Evolutionary conservation across 2,888 invertebrate species (phyloP).

Genomic region (Antitype chi): DNA sequence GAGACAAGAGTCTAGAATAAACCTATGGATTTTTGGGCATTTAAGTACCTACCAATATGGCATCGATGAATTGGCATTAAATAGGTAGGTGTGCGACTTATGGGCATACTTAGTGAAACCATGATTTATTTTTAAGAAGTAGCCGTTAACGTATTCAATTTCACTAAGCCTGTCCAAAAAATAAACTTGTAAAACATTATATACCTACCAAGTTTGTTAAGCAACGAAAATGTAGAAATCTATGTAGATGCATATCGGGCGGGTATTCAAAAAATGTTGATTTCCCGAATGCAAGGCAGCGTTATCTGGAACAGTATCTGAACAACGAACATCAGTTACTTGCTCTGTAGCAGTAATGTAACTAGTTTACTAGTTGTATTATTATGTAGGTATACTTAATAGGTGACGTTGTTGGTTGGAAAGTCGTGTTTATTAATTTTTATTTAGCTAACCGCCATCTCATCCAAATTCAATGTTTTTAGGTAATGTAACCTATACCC

Average conservation of each 20-base stretch:
- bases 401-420: slow-evolving; percentile 31
- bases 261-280: slow-evolving; percentile 63
- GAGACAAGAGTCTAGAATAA: background rate
- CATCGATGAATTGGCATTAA: background rate
- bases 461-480: too few species aligned
- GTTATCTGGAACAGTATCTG: slow-evolving; percentile 55
- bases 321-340: slow-evolving; percentile 53
- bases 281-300: slow-evolving; percentile 50
- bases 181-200: slow-evolving; percentile 30
- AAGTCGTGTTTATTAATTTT: slow-evolving; percentile 34
- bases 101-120: background rate
- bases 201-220: slow-evolving; percentile 31
- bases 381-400: slow-evolving; percentile 2
- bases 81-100: background rate
- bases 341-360: slow-evolving; percentile 54
- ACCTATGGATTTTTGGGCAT: background rate
- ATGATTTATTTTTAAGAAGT: background rate
- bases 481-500: background rate
- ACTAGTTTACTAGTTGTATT: slow-evolving; percentile 50
- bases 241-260: slow-evolving; percentile 57
- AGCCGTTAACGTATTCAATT: background rate
- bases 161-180: background rate
- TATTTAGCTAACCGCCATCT: too few species aligned
- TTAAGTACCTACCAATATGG: too few species aligned
- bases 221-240: slow-evolving; percentile 57